Conservation (phyloP, 2,113 vertebrate genomes). For the Xerus inauris region DNA sequence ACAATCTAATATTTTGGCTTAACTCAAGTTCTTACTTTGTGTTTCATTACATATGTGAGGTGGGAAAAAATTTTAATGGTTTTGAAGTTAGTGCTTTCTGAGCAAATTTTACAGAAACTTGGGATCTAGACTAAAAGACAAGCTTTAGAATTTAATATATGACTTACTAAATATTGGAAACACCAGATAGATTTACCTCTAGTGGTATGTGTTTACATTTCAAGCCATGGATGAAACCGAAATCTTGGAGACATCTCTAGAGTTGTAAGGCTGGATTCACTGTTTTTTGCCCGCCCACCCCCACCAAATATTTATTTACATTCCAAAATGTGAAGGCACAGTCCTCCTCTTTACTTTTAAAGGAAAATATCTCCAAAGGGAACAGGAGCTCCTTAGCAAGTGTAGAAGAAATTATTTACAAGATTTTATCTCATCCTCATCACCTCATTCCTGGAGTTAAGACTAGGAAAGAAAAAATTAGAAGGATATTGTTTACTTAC, state of each 20-base stretch:
- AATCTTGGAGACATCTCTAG: neutral
- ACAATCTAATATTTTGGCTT: neutral
- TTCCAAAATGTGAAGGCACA: constrained; percentile 9
- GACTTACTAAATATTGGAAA: neutral
- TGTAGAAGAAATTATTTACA: neutral
- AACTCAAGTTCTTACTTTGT: constrained; percentile 6
- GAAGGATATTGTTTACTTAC: neutral
- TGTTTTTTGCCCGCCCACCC: neutral
- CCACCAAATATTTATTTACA: neutral
- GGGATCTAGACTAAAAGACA: neutral
- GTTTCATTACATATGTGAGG: neutral
- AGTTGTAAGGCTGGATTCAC: constrained; percentile 4
- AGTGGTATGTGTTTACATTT: neutral
- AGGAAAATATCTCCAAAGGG: neutral
- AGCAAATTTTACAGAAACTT: constrained; percentile 44
- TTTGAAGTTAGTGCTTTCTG: neutral
- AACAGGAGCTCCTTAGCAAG: neutral
- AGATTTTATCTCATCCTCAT: constrained; percentile 9
- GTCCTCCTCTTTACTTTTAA: neutral
- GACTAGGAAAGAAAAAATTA: neutral
- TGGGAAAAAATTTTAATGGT: neutral
- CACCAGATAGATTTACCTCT: neutral
- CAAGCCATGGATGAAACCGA: neutral
- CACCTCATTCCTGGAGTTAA: neutral
- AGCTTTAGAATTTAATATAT: neutral